Evolutionary conservation across 1,140 invertebrate genomes (phyloP), one percentile per base, ranked within the genome.

Genomic region (Dreissena polymorpha): DNA sequence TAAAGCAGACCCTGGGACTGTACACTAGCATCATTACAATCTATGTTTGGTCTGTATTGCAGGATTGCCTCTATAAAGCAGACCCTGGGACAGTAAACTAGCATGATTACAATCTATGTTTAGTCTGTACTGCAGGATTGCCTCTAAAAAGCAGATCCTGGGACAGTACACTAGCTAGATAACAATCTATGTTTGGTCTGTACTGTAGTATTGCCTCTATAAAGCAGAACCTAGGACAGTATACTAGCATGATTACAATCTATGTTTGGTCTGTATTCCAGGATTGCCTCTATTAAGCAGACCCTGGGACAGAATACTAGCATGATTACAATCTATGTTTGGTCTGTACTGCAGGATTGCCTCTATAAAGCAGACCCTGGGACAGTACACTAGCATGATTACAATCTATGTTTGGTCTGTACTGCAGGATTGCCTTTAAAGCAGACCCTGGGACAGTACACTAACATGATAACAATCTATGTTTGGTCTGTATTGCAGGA

Each of bases 231-330:
- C 92, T 97, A 68, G 96, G 95, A 67, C 93, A 96, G 86, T 95
- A 95, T 91, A 90, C 93, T 49, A 39, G 39, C 39, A 39, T 39
- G 39, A 39, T 39, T 39, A 39, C 2, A 39, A 39, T 2, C 39
- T 39, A 39, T 39, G 3, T 8, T 39, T 39, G 39, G 39, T 2
- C 39, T 39, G 39, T 39, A 27, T 77, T 84, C 39, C 80, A 90
- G 91, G 74, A 95, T 97, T 86, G 97, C 96, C 0, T 94, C 95
- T 71, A 96, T 98, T 65, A 95, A 96, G 93, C 94, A 96, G 93
- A 93, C 94, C 16, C 92, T 97, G 69, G 96, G 95, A 67, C 93
- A 96, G 86, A 95, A 95, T 91, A 90, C 93, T 49, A 39, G 39
- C 39, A 39, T 39, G 39, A 39, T 39, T 39, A 39, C 2, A 39